Evolutionary conservation across 2,113 vertebrate species (phyloP).

Genomic region (Tor tambroides): DNA sequence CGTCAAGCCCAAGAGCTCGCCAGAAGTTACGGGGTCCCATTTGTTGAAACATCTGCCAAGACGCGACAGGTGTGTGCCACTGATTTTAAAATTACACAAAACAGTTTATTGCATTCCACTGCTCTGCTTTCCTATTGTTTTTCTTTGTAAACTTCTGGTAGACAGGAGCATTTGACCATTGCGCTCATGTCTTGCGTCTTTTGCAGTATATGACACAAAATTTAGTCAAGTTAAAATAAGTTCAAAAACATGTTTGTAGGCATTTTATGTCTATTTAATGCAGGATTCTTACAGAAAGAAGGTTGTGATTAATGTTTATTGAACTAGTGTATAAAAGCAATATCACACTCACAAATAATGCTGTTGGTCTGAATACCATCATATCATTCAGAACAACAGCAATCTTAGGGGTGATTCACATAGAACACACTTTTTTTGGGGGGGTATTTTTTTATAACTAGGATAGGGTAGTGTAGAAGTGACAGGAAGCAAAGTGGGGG

Average conservation of each 20-base stretch:
- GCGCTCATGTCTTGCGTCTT: no score
- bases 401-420: background rate
- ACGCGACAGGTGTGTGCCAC: constrained; percentile 79
- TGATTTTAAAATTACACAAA: background rate
- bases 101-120: background rate
- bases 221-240: background rate
- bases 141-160: no score
- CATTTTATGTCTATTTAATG: background rate
- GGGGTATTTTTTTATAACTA: no score
- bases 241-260: background rate
- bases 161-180: background rate
- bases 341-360: background rate
- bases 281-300: constrained; percentile 81
- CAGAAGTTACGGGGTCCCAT: constrained; percentile 81
- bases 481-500: no score
- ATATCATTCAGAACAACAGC: background rate
- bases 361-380: background rate
- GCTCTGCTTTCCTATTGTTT: background rate
- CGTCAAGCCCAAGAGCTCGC: constrained; percentile 83
- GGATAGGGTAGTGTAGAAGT: no score
- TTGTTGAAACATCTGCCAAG: constrained; percentile 87
- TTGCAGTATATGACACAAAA: background rate
- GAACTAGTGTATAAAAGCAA: background rate
- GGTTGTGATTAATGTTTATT: constrained; percentile 75
- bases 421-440: no score